Base-by-base conservation (phyloP, 1,140 invertebrate species). In the Papilio glaucus region DNA sequence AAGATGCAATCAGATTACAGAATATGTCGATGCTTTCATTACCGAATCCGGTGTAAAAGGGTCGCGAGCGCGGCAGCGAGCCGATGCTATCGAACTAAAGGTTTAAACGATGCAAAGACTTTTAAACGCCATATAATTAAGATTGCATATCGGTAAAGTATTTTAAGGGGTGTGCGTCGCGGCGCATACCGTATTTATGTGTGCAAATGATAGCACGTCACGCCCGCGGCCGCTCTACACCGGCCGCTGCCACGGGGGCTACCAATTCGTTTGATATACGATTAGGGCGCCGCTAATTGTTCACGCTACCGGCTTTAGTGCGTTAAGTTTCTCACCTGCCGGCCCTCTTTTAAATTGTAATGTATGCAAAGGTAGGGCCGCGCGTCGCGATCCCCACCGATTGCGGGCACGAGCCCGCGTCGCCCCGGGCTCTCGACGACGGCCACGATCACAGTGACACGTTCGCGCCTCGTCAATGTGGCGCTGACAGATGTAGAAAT, bases 271-370 rank as follows among this genome's bases (percentile, higher is more conserved):
- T 74, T 74, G 73, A 74, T 74, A 63, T 74, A 63, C 60, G 73
- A 74, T 72, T 65, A 74, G 39, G 29, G 12, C 26, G 41, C 3
- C 60, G 41, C 73, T 74, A 74, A 74, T 74, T 74, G 73, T 53
- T 74, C 49, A 62, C 18, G 42, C 73, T 41, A 60, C 24, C n/a
- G 73, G 12, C 7, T 53, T 21, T 18, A 13, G 9, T 41, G n/a
- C 61, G 21, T 26, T 38, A 13, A 33, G 33, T 13, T 38, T 18
- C 72, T 18, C 72, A 68, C 72, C 72, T 73, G 72, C 38, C 37
- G 15, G 33, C 37, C 8, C 63, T 24, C 38, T n/a, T n/a, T n/a
- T n/a, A n/a, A n/a, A n/a, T n/a, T n/a, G n/a, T n/a, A n/a, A n/a
- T n/a, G n/a, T n/a, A n/a, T n/a, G n/a, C n/a, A n/a, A n/a, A n/a